Base-by-base conservation (phyloP, 2,888 invertebrate species). In the Sesamia inferens region DNA sequence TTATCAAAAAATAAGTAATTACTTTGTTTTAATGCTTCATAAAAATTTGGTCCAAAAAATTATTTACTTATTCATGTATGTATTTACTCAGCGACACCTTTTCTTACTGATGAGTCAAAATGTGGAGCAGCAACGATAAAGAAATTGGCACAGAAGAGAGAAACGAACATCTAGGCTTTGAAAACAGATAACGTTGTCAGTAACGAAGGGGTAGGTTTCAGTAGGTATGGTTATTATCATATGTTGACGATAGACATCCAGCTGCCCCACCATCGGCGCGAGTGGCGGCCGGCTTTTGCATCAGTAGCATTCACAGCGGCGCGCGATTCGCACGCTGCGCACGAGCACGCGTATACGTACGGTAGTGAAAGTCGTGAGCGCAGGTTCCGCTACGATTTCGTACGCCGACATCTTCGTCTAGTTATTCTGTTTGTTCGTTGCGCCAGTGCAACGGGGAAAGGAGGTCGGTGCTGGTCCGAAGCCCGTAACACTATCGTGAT, bases 381-480 rank as follows among this genome's bases (percentile, higher is more conserved):
- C 93, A 93, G 90, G 91, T 93, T 92, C 92, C 93, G 93, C 93
- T 92, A 92, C 91, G 88, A 92, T 93, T 93, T 93, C 93, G 94
- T 94, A 92, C 90, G 90, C 89, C 93, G 90, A 91, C 92, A 90
- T 94, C 94, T 94, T 94, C 95, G 93, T 95, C 94, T 95, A 95
- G 94, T 94, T 95, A 92, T 94, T 93, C 92, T 94, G 93, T 95
- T 95, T 95, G 93, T 92, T 92, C 92, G 91, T 95, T 95, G 94
- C 95, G 95, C 95, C 94, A 95, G 95, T 95, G 94, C 94, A 93
- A 87, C 93, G 88, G 94, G 91, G 95, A 96, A 96, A 96, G 96
- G 96, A 96, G 95, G 96, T 95, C 95, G 95, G 90, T 92, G 92
- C 89, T 91, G 88, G 91, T 91, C 91, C 91, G 84, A 88, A 90